Conservation (phyloP, 2,888 invertebrate species). For the Cephus pulcher region DNA sequence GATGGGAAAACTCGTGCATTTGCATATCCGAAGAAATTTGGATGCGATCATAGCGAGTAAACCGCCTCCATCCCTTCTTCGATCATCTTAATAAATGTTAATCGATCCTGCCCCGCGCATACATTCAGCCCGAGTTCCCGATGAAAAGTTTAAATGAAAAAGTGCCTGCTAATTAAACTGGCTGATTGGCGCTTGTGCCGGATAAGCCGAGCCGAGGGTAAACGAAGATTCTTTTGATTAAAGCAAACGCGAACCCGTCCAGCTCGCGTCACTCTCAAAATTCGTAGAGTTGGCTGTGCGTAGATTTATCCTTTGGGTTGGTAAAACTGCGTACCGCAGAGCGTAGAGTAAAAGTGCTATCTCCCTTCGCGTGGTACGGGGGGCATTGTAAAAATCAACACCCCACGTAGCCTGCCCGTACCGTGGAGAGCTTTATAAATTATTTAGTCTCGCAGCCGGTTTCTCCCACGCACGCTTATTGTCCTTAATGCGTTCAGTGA, state of each 20-base stretch:
- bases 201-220: background rate
- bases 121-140: conserved; percentile 45
- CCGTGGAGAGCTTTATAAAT: conserved; percentile 33
- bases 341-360: no score
- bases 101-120: conserved; percentile 36
- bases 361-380: no score
- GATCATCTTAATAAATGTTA: conserved; percentile 47
- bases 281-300: no score
- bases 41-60: no score
- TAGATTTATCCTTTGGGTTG: no score
- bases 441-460: conserved; percentile 40
- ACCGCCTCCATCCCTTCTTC: no score
- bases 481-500: conserved; percentile 43
- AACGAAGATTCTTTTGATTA: conserved; percentile 2
- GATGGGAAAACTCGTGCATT: no score
- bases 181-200: conserved; percentile 36
- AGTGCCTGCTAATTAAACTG: conserved; percentile 51
- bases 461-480: conserved; percentile 43
- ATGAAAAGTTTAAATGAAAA: conserved; percentile 51
- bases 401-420: background rate
- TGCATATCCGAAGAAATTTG: no score
- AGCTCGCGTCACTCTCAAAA: no score
- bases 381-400: no score
- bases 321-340: no score
- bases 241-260: background rate